Evolutionary conservation across 1,140 invertebrate genomes (phyloP).

Genomic region (Brachystomella parvula): DNA sequence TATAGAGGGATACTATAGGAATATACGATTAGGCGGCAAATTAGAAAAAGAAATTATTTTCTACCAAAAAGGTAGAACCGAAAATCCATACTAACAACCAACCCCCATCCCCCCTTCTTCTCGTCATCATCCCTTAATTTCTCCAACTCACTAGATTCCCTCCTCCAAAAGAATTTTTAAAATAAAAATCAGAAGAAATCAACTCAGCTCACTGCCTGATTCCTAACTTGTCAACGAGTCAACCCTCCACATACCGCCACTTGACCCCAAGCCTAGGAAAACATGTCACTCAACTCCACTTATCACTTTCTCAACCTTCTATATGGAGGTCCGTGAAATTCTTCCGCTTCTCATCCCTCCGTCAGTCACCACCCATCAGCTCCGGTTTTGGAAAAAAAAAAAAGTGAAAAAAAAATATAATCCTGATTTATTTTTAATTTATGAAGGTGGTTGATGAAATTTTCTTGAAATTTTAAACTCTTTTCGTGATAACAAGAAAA

Average conservation of each 20-base stretch:
- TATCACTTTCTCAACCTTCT: too few species aligned
- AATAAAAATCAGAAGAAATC: neutral
- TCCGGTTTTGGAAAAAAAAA: neutral
- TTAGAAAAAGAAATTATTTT: neutral
- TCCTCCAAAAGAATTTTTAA: neutral
- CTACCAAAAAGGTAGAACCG: neutral
- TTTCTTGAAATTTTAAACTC: slow-evolving; percentile 1
- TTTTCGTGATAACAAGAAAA: neutral
- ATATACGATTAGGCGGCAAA: slow-evolving; percentile 9
- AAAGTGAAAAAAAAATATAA: neutral
- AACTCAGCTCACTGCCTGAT: too few species aligned
- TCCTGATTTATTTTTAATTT: slow-evolving; percentile 14
- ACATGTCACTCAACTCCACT: too few species aligned
- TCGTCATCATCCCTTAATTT: neutral
- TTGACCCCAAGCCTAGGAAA: too few species aligned
- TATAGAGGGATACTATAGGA: neutral
- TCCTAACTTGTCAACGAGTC: too few species aligned
- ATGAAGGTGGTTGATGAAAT: neutral
- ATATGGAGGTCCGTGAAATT: neutral
- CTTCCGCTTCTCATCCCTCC: neutral
- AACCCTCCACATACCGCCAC: too few species aligned
- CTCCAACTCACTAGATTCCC: neutral
- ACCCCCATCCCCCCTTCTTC: neutral
- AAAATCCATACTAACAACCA: neutral
- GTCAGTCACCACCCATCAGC: neutral